Evolutionary conservation across 2,113 vertebrate species (phyloP).

Genomic region (Pseudonaja textilis): DNA sequence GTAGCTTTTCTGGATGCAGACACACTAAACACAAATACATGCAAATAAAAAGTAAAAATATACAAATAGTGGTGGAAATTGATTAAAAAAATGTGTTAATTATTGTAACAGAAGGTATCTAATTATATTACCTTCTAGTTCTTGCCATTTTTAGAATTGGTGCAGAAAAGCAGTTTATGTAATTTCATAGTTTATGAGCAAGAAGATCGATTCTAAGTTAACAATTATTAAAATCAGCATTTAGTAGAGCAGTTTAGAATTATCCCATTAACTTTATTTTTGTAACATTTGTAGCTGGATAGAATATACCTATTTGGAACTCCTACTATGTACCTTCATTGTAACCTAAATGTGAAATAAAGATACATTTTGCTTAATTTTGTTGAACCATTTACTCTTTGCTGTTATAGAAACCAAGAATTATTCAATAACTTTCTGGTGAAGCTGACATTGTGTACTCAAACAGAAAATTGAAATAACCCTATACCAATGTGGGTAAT

Average conservation of each 20-base stretch:
- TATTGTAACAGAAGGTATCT: background rate
- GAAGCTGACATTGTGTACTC: slow-evolving; percentile 3
- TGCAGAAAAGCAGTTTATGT: slow-evolving; percentile 48
- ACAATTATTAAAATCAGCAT: slow-evolving; percentile 65
- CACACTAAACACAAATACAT: background rate
- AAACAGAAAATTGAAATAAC: slow-evolving; percentile 10
- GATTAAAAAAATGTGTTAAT: background rate
- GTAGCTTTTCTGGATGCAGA: background rate
- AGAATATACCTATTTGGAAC: slow-evolving; percentile 25
- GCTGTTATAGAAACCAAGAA: slow-evolving; percentile 36
- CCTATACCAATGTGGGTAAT: background rate
- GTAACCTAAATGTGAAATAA: slow-evolving; percentile 27
- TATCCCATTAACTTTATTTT: slow-evolving; percentile 62
- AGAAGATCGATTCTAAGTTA: slow-evolving; percentile 52
- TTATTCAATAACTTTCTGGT: slow-evolving; percentile 30
- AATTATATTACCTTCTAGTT: slow-evolving; percentile 10
- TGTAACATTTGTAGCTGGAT: slow-evolving; percentile 53
- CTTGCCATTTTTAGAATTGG: slow-evolving; percentile 12
- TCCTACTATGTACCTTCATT: slow-evolving; percentile 33
- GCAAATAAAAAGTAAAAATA: background rate
- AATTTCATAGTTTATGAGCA: slow-evolving; percentile 50
- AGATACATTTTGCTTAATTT: slow-evolving; percentile 18
- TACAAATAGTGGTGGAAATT: background rate
- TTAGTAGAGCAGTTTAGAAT: slow-evolving; percentile 60
- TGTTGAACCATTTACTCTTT: slow-evolving; percentile 23